These are phyloP conservation scores for Aleiodes leptofemur DNA, from an alignment of 2,888 invertebrate genomes.

Conservation along the genomic window DNA sequence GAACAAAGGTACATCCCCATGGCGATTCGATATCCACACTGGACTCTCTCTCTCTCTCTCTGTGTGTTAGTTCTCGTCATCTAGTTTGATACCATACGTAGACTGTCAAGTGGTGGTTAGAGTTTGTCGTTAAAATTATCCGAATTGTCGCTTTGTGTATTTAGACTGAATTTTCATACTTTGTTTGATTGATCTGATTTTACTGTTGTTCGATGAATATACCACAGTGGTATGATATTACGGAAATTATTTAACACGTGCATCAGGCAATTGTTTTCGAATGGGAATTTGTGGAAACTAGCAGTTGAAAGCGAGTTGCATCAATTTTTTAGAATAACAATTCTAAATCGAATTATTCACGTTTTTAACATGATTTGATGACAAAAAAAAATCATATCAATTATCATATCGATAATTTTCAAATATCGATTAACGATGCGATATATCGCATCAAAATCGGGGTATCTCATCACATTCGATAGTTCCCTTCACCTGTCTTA, in stretches of 20 bases:
- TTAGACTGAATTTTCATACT: slow-evolving; percentile 20
- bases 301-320: too few relatives aligned
- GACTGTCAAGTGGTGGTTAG: slow-evolving; percentile 46
- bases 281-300: too few relatives aligned
- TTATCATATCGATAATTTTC: too few relatives aligned
- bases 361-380: too few relatives aligned
- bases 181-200: slow-evolving; percentile 25
- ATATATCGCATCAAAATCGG: too few relatives aligned
- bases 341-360: too few relatives aligned
- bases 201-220: background rate
- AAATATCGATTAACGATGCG: too few relatives aligned
- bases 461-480: too few relatives aligned
- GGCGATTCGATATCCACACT: slow-evolving; percentile 56
- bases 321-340: too few relatives aligned
- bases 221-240: background rate
- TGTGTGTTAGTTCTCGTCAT: slow-evolving; percentile 23
- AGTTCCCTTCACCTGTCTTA: too few relatives aligned
- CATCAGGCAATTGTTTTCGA: background rate
- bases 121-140: slow-evolving; percentile 54
- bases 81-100: slow-evolving; percentile 41
- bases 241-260: too few relatives aligned
- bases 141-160: slow-evolving; percentile 42
- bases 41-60: slow-evolving; percentile 4
- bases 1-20: slow-evolving; percentile 57
- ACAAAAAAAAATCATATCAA: too few relatives aligned